These are phyloP conservation scores for Rhizoglyphus robini DNA, from an alignment of 1,140 invertebrate species.

Conservation along the genomic window DNA sequence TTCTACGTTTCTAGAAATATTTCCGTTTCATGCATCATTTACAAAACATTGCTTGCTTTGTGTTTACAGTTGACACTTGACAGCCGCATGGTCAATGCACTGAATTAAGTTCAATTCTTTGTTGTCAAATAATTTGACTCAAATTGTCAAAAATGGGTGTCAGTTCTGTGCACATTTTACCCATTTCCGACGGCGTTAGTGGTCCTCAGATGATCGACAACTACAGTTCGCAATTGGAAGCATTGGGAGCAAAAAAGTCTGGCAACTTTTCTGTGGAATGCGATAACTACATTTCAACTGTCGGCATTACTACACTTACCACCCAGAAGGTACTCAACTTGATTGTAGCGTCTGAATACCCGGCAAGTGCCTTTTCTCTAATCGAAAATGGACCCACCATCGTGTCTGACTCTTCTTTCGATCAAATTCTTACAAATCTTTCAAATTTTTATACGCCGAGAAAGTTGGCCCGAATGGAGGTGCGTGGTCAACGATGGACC, in stretches of 20 bases:
- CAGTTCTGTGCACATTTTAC: constrained; percentile 25
- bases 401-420: constrained; percentile 76
- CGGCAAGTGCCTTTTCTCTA: constrained; percentile 79
- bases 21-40: background rate
- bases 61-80: background rate
- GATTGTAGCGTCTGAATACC: constrained; percentile 86
- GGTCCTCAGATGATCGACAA: constrained; percentile 46
- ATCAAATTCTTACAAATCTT: constrained; percentile 74
- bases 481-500: constrained; percentile 80
- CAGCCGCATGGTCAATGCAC: background rate
- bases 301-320: constrained; percentile 30
- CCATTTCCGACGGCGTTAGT: constrained; percentile 26
- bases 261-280: constrained; percentile 87
- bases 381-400: constrained; percentile 58
- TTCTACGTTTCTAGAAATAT: background rate
- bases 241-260: constrained; percentile 65
- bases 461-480: constrained; percentile 60
- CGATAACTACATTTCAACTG: constrained; percentile 67
- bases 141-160: constrained; percentile 23
- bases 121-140: background rate
- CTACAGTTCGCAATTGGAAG: constrained; percentile 64
- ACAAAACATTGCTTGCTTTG: background rate
- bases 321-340: constrained; percentile 67
- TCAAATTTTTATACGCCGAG: constrained; percentile 80
- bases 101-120: too few species aligned